Evolutionary conservation across 2,113 vertebrate species (phyloP).

Genomic region (Lasiurus cinereus): DNA sequence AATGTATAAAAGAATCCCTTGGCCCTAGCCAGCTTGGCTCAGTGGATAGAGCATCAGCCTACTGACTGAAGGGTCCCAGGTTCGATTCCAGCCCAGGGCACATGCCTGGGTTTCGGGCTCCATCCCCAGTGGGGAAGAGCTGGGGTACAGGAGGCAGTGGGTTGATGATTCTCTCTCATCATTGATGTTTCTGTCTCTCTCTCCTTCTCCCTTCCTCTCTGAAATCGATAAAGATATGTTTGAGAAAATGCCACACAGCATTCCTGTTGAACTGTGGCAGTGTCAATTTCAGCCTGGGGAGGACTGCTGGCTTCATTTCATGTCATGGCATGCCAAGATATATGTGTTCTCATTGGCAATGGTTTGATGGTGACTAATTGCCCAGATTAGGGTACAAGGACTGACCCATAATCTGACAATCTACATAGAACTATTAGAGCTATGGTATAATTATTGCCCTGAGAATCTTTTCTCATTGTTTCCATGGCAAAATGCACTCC

Average conservation of each 20-base stretch:
- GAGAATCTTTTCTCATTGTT: conserved; percentile 60
- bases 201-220: too few species aligned
- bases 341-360: neutral
- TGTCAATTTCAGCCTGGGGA: neutral
- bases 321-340: neutral
- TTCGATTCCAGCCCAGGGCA: too few species aligned
- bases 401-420: neutral
- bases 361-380: neutral
- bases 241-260: neutral
- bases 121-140: too few species aligned
- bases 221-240: too few species aligned
- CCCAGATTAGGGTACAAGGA: neutral
- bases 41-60: too few species aligned
- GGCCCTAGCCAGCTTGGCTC: too few species aligned
- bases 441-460: neutral
- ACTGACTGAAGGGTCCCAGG: too few species aligned
- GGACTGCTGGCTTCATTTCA: neutral
- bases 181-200: too few species aligned
- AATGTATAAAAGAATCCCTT: neutral
- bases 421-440: neutral
- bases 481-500: conserved; percentile 68
- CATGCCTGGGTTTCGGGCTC: too few species aligned
- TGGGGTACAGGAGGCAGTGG: too few species aligned
- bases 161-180: too few species aligned
- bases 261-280: neutral